Conservation (phyloP, 2,797 vertebrate genomes). For the Melanotaenia boesemani region DNA sequence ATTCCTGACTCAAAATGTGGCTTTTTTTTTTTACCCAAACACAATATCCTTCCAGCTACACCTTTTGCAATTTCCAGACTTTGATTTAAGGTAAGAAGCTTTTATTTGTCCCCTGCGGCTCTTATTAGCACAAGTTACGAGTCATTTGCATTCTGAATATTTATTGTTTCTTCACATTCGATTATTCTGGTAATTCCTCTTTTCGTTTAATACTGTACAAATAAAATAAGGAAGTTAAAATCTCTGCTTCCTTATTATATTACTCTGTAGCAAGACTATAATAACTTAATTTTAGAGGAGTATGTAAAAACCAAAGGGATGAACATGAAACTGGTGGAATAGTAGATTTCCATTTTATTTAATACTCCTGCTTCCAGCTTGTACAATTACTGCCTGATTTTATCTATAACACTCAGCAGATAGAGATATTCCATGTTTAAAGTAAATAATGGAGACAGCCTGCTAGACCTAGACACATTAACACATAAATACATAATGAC, state of each 20-base stretch:
- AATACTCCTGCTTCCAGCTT: not conserved
- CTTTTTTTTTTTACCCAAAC: constrained; percentile 17
- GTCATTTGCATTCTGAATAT: constrained; percentile 36
- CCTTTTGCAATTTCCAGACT: constrained; percentile 17
- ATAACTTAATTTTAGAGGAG: constrained; percentile 5
- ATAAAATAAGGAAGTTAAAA: constrained; percentile 2
- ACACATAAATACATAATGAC: not conserved
- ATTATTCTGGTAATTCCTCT: constrained; percentile 17
- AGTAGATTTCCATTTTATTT: not conserved
- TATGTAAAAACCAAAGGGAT: not conserved
- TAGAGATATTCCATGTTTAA: not conserved
- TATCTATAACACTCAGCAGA: not conserved
- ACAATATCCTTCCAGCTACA: constrained; percentile 30
- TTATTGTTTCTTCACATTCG: constrained; percentile 18
- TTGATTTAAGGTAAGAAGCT: constrained; percentile 36
- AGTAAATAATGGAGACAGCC: not conserved
- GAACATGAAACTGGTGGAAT: not conserved
- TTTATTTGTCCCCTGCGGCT: constrained; percentile 33
- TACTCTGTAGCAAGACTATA: not conserved
- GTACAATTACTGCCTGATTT: not conserved
- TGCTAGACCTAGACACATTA: not conserved
- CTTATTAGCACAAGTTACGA: constrained; percentile 5
- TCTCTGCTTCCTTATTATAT: constrained; percentile 11
- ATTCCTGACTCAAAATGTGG: constrained; percentile 33
- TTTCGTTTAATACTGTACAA: constrained; percentile 9